Evolutionary conservation across 2,797 vertebrate genomes (phyloP).

Genomic region (Decapterus maruadsi): DNA sequence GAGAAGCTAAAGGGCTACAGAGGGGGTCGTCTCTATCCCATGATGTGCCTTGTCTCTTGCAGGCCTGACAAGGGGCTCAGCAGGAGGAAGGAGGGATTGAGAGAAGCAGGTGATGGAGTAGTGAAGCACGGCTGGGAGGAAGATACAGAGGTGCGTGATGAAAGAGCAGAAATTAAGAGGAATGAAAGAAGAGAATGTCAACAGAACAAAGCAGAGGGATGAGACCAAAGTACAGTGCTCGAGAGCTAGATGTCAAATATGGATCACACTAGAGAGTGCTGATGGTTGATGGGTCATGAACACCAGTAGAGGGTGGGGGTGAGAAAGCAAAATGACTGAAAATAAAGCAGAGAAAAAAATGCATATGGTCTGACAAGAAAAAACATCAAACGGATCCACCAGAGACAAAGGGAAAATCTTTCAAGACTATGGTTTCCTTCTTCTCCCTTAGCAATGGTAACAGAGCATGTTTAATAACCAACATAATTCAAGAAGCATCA

Average conservation of each 20-base stretch:
- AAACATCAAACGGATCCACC: neutral
- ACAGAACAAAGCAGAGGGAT: constrained; percentile 4
- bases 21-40: constrained; percentile 30
- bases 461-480: constrained; percentile 7
- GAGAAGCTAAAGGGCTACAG: neutral
- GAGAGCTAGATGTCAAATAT: constrained; percentile 10
- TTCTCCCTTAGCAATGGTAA: neutral
- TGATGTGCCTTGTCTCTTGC: constrained; percentile 19
- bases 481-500: constrained; percentile 15
- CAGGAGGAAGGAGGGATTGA: neutral
- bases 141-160: constrained; percentile 34
- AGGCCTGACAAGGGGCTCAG: constrained; percentile 18
- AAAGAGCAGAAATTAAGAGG: constrained; percentile 48
- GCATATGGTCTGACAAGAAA: neutral
- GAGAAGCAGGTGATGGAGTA: constrained; percentile 21
- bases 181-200: constrained; percentile 18
- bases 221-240: neutral
- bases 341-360: neutral
- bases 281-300: constrained; percentile 12
- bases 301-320: neutral
- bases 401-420: constrained; percentile 6
- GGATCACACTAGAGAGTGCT: constrained; percentile 10
- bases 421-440: neutral
- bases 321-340: neutral
- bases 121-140: constrained; percentile 25